phyloP scores from a whole-genome alignment of 1,140 invertebrate genomes.

The Pogonomyrmex californicus region DNA sequence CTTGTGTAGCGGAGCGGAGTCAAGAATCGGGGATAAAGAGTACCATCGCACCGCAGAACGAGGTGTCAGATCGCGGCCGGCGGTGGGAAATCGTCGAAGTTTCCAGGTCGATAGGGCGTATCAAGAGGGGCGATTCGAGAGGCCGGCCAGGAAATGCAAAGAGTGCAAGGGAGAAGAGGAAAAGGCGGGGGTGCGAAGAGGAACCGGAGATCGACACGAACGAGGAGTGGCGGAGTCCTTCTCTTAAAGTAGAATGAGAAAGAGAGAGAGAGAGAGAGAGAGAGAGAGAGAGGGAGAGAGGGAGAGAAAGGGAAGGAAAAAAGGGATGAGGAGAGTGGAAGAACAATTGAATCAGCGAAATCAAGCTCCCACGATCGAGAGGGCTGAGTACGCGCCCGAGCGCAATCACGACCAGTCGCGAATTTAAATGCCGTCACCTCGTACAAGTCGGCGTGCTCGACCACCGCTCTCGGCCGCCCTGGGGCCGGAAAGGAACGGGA shows the following conservation, averaged over 20 bases:
- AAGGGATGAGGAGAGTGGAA: conserved; percentile 6
- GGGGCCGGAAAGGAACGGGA: not conserved
- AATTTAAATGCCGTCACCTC: conserved; percentile 75
- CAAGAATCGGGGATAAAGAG: conserved; percentile 58
- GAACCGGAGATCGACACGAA: conserved; percentile 41
- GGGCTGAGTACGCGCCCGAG: conserved; percentile 18
- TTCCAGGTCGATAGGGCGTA: conserved; percentile 67
- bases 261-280: too few species aligned
- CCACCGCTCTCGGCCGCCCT: not conserved
- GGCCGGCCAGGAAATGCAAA: conserved; percentile 59
- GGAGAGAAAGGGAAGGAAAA: conserved; percentile 4
- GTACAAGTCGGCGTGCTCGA: conserved; percentile 25
- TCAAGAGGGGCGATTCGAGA: conserved; percentile 50
- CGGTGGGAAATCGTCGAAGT: conserved; percentile 56
- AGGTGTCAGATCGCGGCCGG: conserved; percentile 44
- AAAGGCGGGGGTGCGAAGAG: conserved; percentile 5
- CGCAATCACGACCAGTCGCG: conserved; percentile 69
- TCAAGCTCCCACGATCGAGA: conserved; percentile 64
- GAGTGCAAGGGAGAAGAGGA: not conserved
- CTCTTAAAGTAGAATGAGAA: too few species aligned
- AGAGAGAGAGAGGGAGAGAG: conserved; percentile 1
- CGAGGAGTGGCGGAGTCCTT: conserved; percentile 19
- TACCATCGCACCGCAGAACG: conserved; percentile 35
- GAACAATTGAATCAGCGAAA: conserved; percentile 79
- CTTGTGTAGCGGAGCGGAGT: not conserved